These are phyloP conservation scores for Sakesphorus luctuosus DNA, from an alignment of 2,113 vertebrate species.

Conservation along the genomic window DNA sequence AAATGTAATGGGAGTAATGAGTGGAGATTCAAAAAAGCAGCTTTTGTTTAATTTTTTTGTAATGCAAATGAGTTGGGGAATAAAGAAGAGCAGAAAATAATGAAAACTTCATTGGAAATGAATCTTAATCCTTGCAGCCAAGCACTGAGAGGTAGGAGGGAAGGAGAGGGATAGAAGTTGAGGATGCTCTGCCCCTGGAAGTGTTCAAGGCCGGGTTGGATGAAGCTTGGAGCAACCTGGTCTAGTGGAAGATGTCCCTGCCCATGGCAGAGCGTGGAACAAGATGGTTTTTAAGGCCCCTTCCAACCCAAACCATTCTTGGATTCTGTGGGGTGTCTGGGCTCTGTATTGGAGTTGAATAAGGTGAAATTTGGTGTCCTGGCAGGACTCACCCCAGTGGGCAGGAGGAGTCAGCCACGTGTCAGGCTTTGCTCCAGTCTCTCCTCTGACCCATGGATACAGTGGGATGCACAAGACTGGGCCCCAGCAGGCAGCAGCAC, in stretches of 20 bases:
- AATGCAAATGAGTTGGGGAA: slow-evolving; percentile 77
- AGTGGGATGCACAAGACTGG: not conserved
- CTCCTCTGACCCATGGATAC: not conserved
- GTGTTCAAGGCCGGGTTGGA: not conserved
- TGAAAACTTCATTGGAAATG: slow-evolving; percentile 67
- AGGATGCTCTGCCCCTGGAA: not conserved
- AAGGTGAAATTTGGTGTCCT: not conserved
- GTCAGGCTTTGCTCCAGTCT: not conserved
- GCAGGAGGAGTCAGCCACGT: not conserved
- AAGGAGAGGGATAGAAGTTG: not conserved
- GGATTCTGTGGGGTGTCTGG: not conserved
- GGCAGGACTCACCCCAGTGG: not conserved
- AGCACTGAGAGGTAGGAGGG: not conserved
- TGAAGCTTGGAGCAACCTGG: not conserved
- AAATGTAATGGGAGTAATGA: slow-evolving; percentile 80
- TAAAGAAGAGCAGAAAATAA: slow-evolving; percentile 62
- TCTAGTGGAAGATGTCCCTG: not conserved
- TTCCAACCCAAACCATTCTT: not conserved
- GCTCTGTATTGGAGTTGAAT: not conserved
- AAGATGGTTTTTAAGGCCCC: not conserved
- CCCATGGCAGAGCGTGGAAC: not conserved
- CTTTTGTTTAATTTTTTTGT: slow-evolving; percentile 85
- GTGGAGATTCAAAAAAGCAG: slow-evolving; percentile 77
- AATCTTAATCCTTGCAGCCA: slow-evolving; percentile 67
- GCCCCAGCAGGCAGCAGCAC: not conserved